phyloP scores from a whole-genome alignment of 2,888 invertebrate species.

The Pristionchus arcanus region DNA sequence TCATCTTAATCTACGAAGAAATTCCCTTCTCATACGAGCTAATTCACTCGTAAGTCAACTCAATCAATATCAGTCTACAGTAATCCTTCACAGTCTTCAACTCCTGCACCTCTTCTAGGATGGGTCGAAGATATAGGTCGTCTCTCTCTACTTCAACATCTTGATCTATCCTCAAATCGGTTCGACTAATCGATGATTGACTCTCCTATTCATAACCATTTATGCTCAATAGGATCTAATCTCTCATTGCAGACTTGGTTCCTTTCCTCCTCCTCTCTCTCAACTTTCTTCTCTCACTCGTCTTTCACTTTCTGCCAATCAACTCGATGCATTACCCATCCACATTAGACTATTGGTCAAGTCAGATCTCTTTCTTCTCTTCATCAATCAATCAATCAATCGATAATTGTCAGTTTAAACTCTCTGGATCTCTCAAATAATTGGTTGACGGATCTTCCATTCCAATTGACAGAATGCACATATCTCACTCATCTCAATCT shows the following conservation, averaged over 20 bases:
- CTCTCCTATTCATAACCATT: background rate
- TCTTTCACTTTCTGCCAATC: slow-evolving; percentile 51
- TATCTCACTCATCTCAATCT: slow-evolving; percentile 66
- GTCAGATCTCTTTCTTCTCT: slow-evolving; percentile 14
- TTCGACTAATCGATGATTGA: background rate
- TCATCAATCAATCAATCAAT: slow-evolving; percentile 25
- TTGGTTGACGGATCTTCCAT: slow-evolving; percentile 66
- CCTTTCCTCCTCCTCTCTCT: slow-evolving; percentile 54
- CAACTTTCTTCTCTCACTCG: slow-evolving; percentile 54
- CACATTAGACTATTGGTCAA: slow-evolving; percentile 53
- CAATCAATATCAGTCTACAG: background rate
- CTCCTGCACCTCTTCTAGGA: slow-evolving; percentile 51
- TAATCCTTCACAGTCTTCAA: slow-evolving; percentile 16
- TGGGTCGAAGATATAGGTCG: slow-evolving; percentile 56
- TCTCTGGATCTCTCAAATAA: slow-evolving; percentile 72
- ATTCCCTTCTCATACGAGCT: slow-evolving; percentile 50
- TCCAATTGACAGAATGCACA: slow-evolving; percentile 63
- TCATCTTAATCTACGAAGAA: slow-evolving; percentile 56
- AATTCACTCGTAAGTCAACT: slow-evolving; percentile 33
- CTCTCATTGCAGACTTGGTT: slow-evolving; percentile 48
- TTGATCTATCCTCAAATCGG: slow-evolving; percentile 54
- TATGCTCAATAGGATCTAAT: background rate
- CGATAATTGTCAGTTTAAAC: slow-evolving; percentile 59
- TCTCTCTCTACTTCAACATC: slow-evolving; percentile 45
- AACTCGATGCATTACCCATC: slow-evolving; percentile 35